Evolutionary conservation across 2,888 invertebrate genomes (phyloP), one percentile per base, ranked within the genome.

Genomic region (Linyphia triangularis): DNA sequence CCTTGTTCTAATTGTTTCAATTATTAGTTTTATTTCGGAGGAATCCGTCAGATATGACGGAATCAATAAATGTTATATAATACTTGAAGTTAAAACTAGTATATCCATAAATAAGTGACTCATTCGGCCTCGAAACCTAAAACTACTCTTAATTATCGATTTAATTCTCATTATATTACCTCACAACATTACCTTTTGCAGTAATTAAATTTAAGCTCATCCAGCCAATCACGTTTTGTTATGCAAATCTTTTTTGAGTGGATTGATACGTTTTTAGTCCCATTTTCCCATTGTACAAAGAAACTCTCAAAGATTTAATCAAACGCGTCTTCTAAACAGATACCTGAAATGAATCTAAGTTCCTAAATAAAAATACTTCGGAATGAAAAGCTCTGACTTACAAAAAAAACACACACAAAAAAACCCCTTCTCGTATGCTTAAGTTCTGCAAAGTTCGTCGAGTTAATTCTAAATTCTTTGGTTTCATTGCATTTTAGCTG

Each of bases 261-360:
- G 40, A 9, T 40, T 40, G 9, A 13, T 40, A 40, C 16, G 40
- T 40, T 40, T 24, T 16, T 65, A 28, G 16, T 30, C 30, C 30
- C 19, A 28, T 13, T 65, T 70, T 70, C 69, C 13, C 22, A 6
- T n/a, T 10, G 30, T 30, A 30, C 40, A 43, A 26, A 51, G 51
- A 57, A 51, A 51, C 28, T 26, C 51, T 26, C 24, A 72, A 72
- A 26, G 9, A 10, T 72, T 72, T 72, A 72, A 72, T 72, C 51
- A 72, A 72, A 72, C 3, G 37, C 24, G 16, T 26, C 28, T n/a
- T 26, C 57, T 26, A n/a, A 24, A 30, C 28, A 28, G 72, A 28
- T 22, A 69, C 40, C 40, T 69, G 22, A 19, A 69, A 37, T 40
- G 40, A 69, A 69, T 69, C 26, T 69, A 69, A 72, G 51, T 57